Evolutionary conservation across 1,140 invertebrate genomes (phyloP).

Genomic region (Nautilus pompilius): DNA sequence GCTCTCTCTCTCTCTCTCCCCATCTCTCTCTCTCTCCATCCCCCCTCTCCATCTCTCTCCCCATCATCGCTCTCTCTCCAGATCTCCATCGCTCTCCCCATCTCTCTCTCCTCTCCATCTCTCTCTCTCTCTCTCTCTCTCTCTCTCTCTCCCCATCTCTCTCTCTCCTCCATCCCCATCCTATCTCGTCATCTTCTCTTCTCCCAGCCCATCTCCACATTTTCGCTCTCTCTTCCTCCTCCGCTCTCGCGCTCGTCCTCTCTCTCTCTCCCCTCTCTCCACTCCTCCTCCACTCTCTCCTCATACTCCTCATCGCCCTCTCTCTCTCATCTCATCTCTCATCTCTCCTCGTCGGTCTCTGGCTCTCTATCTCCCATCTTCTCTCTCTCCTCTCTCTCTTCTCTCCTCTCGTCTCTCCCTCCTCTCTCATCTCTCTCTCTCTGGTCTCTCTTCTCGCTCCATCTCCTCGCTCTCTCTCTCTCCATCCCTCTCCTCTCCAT

Average conservation of each 20-base stretch:
- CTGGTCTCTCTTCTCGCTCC: neutral
- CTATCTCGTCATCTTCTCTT: neutral
- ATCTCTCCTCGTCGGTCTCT: slow-evolving; percentile 1
- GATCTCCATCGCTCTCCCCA: neutral
- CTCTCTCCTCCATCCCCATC: neutral
- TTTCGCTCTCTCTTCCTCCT: slow-evolving; percentile 4
- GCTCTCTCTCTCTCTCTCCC: slow-evolving; percentile 5
- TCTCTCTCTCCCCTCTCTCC: neutral
- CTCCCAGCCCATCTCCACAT: neutral
- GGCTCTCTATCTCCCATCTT: neutral
- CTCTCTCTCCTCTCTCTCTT: neutral
- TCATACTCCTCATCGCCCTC: neutral
- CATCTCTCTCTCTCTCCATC: neutral
- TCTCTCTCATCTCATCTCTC: neutral
- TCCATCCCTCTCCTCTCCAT: slow-evolving; percentile 7
- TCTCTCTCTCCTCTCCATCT: slow-evolving; percentile 1
- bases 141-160: neutral
- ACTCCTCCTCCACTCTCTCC: neutral
- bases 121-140: neutral
- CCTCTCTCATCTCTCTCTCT: neutral
- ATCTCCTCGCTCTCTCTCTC: slow-evolving; percentile 4
- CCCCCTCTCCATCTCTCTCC: neutral
- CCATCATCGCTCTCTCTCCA: slow-evolving; percentile 3
- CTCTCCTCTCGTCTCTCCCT: neutral
- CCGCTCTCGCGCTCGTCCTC: neutral